Base-by-base conservation (phyloP, 2,113 vertebrate species). In the Tichodroma muraria region DNA sequence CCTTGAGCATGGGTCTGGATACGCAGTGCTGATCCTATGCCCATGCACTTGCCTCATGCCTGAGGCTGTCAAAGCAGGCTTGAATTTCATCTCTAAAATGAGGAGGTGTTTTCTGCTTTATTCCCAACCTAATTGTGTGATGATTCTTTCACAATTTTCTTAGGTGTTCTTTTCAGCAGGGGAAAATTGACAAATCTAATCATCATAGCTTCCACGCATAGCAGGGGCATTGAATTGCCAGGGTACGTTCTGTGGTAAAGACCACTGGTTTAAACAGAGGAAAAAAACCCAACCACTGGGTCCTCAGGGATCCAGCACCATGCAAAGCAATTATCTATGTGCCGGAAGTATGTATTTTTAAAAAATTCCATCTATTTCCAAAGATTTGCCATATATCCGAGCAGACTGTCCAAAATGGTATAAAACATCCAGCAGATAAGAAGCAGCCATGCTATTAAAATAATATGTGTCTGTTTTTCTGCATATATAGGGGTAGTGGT, bases 381-480 rank as follows among this genome's bases (percentile, higher is more conserved):
- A 40, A 89, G 65, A 10, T 60, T 79, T 87, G 37, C 28, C 47
- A 21, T 37, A 3, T 60, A 66, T 80, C 69, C 57, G 31, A 63
- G 52, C 35, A 80, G 44, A 59, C 24, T 37, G 49, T 45, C 64
- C 81, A 60, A 76, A 81, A 35, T 24, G 5, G 23, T 16, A 17
- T 22, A 70, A 77, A 71, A 25, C 10, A 83, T 42, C 19, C 65
- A 54, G 60, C 35, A 65, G 53, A 73, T 27, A 54, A 73, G 56
- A 80, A 88, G 49, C 9, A 87, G 30, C 60, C 54, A 56, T 71
- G 78, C 24, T 31, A 37, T 72, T 66, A 70, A 77, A 68, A 88
- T 60, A 68, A 30, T 69, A 23, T 53, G 66, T 72, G 57, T 71
- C 54, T 93, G 61, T 89, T 95, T 96, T 80, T 75, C 81, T 89